Evolutionary conservation across 92 coral and sea anemone species (phyloP).

Genomic region (Actinostola sp.): DNA sequence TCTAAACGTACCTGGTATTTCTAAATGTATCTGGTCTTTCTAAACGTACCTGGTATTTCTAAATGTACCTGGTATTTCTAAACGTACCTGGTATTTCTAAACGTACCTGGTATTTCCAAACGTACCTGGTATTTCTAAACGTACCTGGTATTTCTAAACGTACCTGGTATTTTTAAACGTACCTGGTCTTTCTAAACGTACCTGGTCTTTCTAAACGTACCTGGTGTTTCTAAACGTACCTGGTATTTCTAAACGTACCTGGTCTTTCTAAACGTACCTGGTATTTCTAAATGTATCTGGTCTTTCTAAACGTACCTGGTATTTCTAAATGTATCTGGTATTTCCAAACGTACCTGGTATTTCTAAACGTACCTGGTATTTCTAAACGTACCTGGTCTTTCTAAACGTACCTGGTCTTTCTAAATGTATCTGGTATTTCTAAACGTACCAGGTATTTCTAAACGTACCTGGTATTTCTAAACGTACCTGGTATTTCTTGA

Average conservation of each 20-base stretch:
- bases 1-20: not conserved
- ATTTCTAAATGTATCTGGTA: slow-evolving; percentile 75
- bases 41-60: slow-evolving; percentile 61
- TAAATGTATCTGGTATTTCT: slow-evolving; percentile 65
- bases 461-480: not conserved
- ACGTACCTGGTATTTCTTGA: slow-evolving; percentile 90
- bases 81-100: not conserved
- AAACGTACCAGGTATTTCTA: not conserved
- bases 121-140: slow-evolving; percentile 42
- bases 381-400: not conserved
- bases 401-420: slow-evolving; percentile 86
- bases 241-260: slow-evolving; percentile 55
- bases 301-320: not conserved
- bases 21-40: slow-evolving; percentile 84
- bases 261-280: slow-evolving; percentile 85
- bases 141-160: not conserved
- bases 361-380: no score
- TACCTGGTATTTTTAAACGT: not conserved
- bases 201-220: not conserved
- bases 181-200: slow-evolving; percentile 95
- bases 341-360: slow-evolving; percentile 69
- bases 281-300: not conserved
- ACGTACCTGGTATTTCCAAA: slow-evolving; percentile 89
- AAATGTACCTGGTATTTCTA: not conserved
- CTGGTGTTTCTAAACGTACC: not conserved